Evolutionary conservation across 2,797 vertebrate species (phyloP).

Genomic region (Kryptopterus vitreolus): DNA sequence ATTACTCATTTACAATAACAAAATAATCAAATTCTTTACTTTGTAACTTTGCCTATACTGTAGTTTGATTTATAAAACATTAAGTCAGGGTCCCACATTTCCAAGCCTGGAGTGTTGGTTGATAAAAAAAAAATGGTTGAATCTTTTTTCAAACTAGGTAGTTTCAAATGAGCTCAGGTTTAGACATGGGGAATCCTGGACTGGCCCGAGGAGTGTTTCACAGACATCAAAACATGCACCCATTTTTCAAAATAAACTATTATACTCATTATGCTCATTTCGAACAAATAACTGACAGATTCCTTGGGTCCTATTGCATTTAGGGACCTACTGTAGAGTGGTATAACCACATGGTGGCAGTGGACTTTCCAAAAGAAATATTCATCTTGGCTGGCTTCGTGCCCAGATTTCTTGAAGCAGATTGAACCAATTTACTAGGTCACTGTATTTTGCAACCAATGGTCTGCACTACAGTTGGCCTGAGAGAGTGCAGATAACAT

Average conservation of each 20-base stretch:
- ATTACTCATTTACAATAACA: too few relatives aligned
- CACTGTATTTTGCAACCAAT: background rate
- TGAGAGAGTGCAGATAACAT: background rate
- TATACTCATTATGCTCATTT: background rate
- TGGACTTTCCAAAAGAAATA: background rate
- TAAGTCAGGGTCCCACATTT: background rate
- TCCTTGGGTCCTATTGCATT: too few relatives aligned
- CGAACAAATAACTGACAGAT: too few relatives aligned
- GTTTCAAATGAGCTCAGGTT: background rate
- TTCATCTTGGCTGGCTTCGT: background rate
- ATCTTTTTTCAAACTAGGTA: too few relatives aligned
- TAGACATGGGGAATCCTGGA: background rate
- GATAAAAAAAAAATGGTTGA: too few relatives aligned
- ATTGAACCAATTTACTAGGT: background rate
- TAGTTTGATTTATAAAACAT: background rate
- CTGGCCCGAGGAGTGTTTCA: background rate
- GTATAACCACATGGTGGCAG: background rate
- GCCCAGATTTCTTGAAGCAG: background rate
- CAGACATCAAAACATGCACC: background rate
- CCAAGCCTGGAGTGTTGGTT: background rate
- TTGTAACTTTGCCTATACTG: too few relatives aligned
- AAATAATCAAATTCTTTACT: too few relatives aligned
- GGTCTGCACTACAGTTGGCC: background rate
- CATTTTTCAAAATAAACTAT: background rate
- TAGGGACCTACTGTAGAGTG: background rate